These are phyloP conservation scores for Agelastica alni DNA, from an alignment of 2,888 invertebrate species.

Conservation along the genomic window DNA sequence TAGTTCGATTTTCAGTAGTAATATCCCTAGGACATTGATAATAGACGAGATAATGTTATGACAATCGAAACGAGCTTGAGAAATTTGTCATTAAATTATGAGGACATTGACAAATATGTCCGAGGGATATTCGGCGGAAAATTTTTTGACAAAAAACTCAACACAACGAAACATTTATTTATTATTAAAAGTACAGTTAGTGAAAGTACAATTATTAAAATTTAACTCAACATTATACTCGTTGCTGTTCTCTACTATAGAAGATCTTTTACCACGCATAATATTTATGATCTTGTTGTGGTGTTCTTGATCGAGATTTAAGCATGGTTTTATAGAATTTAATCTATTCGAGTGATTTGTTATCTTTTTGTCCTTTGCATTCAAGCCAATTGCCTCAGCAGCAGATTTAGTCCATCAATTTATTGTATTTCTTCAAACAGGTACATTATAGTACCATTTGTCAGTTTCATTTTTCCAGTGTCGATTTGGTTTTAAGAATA, in stretches of 20 bases:
- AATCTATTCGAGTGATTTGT: background rate
- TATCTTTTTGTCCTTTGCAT: background rate
- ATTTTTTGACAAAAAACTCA: background rate
- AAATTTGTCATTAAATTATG: background rate
- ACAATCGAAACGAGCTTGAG: background rate
- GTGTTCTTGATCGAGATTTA: background rate
- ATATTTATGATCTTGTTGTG: background rate
- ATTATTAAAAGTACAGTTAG: background rate
- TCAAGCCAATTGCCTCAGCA: constrained; percentile 4
- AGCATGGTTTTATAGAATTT: background rate
- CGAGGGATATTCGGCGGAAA: background rate
- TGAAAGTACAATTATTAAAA: background rate
- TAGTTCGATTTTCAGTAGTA: too few species aligned
- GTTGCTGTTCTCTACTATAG: background rate
- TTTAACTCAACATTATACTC: background rate
- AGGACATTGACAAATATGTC: background rate
- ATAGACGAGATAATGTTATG: background rate
- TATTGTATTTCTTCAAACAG: background rate
- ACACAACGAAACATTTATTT: background rate
- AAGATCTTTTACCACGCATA: background rate
- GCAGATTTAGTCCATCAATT: constrained; percentile 8
- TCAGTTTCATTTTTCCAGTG: constrained; percentile 4
- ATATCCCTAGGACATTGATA: background rate
- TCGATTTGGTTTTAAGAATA: constrained; percentile 11
- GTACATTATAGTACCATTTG: constrained; percentile 5